Evolutionary conservation across 2,113 vertebrate species (phyloP).

Genomic region (Megaleporinus macrocephalus): DNA sequence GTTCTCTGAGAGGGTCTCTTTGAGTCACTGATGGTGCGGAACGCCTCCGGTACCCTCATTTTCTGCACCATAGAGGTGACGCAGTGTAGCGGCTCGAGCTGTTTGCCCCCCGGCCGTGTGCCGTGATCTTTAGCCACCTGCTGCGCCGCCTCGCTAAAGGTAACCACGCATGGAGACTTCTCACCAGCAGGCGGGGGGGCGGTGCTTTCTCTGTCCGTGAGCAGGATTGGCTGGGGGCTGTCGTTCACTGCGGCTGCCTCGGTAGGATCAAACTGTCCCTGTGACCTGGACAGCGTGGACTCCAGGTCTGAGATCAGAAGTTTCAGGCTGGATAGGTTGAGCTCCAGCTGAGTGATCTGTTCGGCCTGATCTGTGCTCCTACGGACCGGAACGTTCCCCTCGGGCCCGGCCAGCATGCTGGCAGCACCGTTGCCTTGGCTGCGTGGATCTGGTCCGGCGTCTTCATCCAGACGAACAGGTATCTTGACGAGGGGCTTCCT

Average conservation of each 20-base stretch:
- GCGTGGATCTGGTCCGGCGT: constrained; percentile 9
- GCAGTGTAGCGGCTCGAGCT: constrained; percentile 23
- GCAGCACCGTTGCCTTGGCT: neutral
- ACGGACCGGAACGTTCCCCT: neutral
- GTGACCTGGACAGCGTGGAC: constrained; percentile 63
- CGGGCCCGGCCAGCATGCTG: neutral
- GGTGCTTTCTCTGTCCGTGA: neutral
- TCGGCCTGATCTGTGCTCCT: constrained; percentile 54
- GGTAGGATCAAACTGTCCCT: constrained; percentile 17
- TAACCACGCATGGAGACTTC: neutral
- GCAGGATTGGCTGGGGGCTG: neutral
- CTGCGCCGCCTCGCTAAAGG: neutral
- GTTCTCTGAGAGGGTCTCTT: neutral
- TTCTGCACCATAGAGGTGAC: constrained; percentile 56
- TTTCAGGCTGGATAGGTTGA: constrained; percentile 70
- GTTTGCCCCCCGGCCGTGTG: constrained; percentile 18
- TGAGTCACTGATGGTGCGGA: constrained; percentile 47
- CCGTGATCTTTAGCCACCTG: constrained; percentile 10
- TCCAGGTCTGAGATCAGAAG: constrained; percentile 72
- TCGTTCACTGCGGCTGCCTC: neutral
- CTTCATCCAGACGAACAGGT: constrained; percentile 29
- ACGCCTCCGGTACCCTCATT: constrained; percentile 58
- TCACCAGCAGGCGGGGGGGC: neutral
- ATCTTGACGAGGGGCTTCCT: constrained; percentile 35
- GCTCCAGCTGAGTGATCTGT: constrained; percentile 72